A percentile compares a stretch with the other conserved stretches of the same genome.
Evolutionary conservation across 2,888 invertebrate genomes (phyloP).

Genomic region (Allophyes oxyacanthae): DNA sequence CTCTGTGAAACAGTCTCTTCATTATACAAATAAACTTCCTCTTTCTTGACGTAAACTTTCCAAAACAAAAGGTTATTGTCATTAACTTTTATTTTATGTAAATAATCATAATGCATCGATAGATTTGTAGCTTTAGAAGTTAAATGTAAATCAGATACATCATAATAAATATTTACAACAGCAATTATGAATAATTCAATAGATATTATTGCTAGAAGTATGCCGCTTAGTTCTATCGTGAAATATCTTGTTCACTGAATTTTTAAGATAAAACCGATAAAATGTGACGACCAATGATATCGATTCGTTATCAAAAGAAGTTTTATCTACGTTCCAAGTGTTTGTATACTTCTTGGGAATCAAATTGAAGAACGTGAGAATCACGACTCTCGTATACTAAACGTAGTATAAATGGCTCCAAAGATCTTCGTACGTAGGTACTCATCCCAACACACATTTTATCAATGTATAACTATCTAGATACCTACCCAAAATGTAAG

Average conservation of each 20-base stretch:
- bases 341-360: constrained; percentile 25
- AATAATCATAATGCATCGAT: constrained; percentile 8
- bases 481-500: too few relatives aligned
- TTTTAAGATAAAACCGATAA: constrained; percentile 43
- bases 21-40: too few relatives aligned
- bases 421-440: too few relatives aligned
- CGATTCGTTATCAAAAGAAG: constrained; percentile 28
- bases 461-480: too few relatives aligned
- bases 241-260: constrained; percentile 26
- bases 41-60: too few relatives aligned
- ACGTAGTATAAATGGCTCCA: too few relatives aligned
- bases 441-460: too few relatives aligned
- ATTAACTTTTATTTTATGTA: constrained; percentile 3
- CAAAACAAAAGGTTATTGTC: neutral
- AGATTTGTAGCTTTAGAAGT: neutral
- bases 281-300: constrained; percentile 34
- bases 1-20: too few relatives aligned
- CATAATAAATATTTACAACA: constrained; percentile 9
- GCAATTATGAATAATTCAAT: constrained; percentile 21
- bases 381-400: too few relatives aligned
- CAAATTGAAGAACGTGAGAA: constrained; percentile 40
- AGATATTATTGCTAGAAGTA: constrained; percentile 3
- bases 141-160: neutral
- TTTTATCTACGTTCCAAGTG: constrained; percentile 25
- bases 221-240: constrained; percentile 8